These are phyloP conservation scores for Alcedo atthis DNA, from an alignment of 2,797 vertebrate genomes.

Conservation along the genomic window DNA sequence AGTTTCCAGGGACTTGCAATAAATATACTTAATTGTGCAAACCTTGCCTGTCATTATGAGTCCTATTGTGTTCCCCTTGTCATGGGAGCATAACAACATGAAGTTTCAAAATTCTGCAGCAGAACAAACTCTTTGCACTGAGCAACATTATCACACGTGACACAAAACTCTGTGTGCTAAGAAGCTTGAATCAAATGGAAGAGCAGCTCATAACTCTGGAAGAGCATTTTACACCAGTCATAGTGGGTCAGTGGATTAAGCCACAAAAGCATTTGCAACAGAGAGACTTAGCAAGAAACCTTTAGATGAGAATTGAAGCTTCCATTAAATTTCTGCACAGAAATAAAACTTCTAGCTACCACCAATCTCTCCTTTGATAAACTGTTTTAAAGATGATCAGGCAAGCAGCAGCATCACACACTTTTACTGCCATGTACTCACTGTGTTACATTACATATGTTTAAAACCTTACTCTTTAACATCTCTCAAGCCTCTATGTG, in stretches of 20 bases:
- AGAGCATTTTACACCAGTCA: background rate
- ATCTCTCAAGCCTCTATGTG: background rate
- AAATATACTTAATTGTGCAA: constrained; percentile 18
- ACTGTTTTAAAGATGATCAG: background rate
- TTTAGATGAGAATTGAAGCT: background rate
- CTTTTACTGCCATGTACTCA: background rate
- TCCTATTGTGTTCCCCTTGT: constrained; percentile 29
- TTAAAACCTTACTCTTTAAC: background rate
- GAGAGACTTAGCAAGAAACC: background rate
- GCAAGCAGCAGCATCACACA: background rate
- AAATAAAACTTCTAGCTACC: background rate
- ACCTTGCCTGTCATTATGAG: constrained; percentile 13
- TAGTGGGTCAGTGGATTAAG: background rate
- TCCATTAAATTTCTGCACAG: background rate
- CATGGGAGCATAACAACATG: constrained; percentile 16
- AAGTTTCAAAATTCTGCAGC: background rate
- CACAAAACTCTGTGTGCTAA: background rate
- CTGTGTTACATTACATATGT: background rate
- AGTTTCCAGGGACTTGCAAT: background rate
- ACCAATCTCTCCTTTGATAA: background rate
- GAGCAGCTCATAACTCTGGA: background rate
- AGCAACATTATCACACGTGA: background rate
- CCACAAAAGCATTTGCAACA: background rate
- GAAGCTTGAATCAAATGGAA: background rate
- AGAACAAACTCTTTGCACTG: background rate